Evolutionary conservation across 2,113 vertebrate genomes (phyloP).

Genomic region (Elephas maximus): DNA sequence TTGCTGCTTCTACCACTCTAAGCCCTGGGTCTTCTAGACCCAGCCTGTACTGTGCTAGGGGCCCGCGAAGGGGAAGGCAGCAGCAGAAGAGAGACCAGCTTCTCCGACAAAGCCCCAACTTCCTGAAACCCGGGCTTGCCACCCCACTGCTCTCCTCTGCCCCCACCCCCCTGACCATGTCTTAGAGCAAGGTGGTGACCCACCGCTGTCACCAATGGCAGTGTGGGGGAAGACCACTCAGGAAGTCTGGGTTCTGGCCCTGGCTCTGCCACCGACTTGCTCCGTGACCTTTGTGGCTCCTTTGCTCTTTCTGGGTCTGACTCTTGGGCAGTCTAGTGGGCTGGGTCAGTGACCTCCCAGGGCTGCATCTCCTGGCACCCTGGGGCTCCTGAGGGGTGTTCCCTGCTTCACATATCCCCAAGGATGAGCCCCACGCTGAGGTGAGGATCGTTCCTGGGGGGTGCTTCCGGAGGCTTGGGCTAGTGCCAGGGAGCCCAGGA

Average conservation of each 20-base stretch:
- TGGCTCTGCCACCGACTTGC: not conserved
- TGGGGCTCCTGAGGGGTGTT: not conserved
- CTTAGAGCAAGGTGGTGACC: not conserved
- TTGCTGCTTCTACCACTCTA: not conserved
- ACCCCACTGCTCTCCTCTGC: not conserved
- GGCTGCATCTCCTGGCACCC: not conserved
- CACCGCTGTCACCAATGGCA: not conserved
- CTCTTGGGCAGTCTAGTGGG: not conserved
- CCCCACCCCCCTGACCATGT: not conserved
- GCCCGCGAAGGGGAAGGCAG: not conserved
- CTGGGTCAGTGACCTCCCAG: not conserved
- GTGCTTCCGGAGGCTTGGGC: not conserved
- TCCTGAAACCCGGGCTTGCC: not conserved
- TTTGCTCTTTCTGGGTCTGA: not conserved
- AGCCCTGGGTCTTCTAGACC: not conserved
- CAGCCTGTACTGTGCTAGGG: not conserved
- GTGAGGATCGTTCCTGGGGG: not conserved
- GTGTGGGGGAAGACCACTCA: not conserved
- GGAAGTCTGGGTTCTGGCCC: not conserved
- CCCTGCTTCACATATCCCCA: not conserved
- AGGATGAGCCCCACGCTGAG: not conserved
- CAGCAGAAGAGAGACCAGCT: not conserved
- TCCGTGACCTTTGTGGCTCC: not conserved
- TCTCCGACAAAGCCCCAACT: not conserved
- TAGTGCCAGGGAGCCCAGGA: conserved; percentile 1